Evolutionary conservation across 2,888 invertebrate genomes (phyloP), one percentile per base, ranked within the genome.

Genomic region (Xestia rhomboidea): DNA sequence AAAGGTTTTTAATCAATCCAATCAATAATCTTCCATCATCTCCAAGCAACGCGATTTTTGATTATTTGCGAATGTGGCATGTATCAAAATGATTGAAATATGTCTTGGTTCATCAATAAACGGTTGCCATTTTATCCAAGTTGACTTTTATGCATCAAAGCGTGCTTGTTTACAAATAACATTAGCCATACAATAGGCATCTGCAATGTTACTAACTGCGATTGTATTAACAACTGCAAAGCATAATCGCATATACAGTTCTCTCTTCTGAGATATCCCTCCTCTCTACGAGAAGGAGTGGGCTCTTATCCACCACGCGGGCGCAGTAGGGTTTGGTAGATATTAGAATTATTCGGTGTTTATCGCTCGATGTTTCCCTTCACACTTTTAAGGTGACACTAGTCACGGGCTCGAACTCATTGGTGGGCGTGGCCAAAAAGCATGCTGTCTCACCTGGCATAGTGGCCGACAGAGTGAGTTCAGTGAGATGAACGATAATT

Each of bases 141-240:
- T 57, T 27, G 27, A 2, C 13, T 57, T 57, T 54, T 27, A 15
- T 27, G 57, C 57, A 27, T 15, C 15, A n/a, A 13, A 6, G n/a
- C n/a, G 54, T 54, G 54, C n/a, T 54, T 54, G 54, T 54, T 54
- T 51, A 51, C 51, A 51, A 24, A 51, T n/a, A 54, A n/a, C n/a
- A 54, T 54, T 6, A 27, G 27, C 27, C n/a, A 15, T 27, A 27
- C 2, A 57, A 57, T 57, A 57, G 27, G 27, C 15, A 27, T 5
- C 15, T 57, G 57, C 57, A 7, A 27, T 15, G 57, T 13, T 15
- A 27, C 27, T 5, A 27, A 54, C 13, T 13, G 13, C 27, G 57
- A 15, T 57, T 27, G 57, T 57, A 15, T 57, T 10, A 24, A 51
- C 10, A 57, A 7, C 57, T 27, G 27, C 15, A 57, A 57, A 57